A percentile compares a stretch with the other conserved stretches of the same genome.
phyloP scores from a whole-genome alignment of 35 echinoderm and acorn worm genomes.

The Chiridota heheva region DNA sequence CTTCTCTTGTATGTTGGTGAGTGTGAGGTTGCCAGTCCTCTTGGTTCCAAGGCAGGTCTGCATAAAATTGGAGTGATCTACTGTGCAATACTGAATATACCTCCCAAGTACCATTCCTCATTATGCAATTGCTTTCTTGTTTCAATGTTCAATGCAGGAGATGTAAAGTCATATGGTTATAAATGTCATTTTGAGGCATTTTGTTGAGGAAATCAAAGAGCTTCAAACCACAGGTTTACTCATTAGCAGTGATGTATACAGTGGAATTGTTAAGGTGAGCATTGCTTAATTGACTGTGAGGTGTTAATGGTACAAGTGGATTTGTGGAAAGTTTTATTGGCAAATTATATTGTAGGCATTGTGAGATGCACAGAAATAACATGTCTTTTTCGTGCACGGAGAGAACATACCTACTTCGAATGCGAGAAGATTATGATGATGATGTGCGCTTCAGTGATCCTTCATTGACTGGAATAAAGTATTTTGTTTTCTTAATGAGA shows the following conservation, averaged over 20 bases:
- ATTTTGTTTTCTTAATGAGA: conserved; percentile 44
- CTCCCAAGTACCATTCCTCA: conserved; percentile 26
- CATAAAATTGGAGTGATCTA: conserved; percentile 83
- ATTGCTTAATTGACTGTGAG: conserved; percentile 36
- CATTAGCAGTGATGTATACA: conserved; percentile 44
- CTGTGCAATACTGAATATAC: conserved; percentile 66
- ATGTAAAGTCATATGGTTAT: conserved; percentile 72
- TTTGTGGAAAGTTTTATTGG: conserved; percentile 48
- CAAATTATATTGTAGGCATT: conserved; percentile 45
- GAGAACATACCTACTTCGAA: background rate
- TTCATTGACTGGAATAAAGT: conserved; percentile 52
- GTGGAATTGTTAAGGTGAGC: conserved; percentile 39
- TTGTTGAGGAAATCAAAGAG: conserved; percentile 50
- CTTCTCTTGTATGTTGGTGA: conserved; percentile 74
- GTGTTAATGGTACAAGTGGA: conserved; percentile 30
- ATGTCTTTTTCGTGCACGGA: conserved; percentile 9
- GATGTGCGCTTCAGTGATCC: conserved; percentile 23
- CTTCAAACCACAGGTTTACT: conserved; percentile 46
- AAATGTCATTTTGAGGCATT: conserved; percentile 34
- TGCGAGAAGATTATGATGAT: background rate
- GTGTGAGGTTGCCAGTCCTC: conserved; percentile 64
- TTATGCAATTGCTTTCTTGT: conserved; percentile 45
- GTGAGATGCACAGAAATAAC: conserved; percentile 42
- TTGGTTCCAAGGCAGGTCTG: conserved; percentile 54
- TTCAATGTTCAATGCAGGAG: conserved; percentile 36